A percentile compares a stretch with the other conserved stretches of the same genome.
These are phyloP conservation scores for Scalopus aquaticus DNA, from an alignment of 2,113 vertebrate genomes.

Conservation along the genomic window DNA sequence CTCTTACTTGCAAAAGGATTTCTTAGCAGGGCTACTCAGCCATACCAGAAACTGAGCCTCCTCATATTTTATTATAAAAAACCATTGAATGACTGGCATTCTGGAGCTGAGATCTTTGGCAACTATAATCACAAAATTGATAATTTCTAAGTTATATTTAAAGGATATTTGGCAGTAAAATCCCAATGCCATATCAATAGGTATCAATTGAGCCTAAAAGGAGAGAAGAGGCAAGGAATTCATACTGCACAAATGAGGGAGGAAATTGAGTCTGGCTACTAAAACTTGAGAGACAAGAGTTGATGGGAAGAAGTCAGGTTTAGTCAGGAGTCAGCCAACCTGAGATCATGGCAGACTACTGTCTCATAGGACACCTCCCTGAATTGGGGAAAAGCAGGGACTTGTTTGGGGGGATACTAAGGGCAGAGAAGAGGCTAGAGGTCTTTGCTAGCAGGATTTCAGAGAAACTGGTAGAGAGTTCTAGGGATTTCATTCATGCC, in stretches of 20 bases:
- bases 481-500: too few species aligned
- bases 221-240: neutral
- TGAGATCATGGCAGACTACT: too few species aligned
- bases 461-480: too few species aligned
- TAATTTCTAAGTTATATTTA: neutral
- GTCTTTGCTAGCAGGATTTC: too few species aligned
- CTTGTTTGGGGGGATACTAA: too few species aligned
- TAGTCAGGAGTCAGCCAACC: too few species aligned
- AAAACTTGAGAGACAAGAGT: too few species aligned
- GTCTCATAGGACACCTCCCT: too few species aligned
- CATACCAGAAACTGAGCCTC: neutral
- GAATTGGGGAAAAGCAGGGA: too few species aligned
- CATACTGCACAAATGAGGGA: neutral
- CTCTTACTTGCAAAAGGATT: neutral
- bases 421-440: too few species aligned
- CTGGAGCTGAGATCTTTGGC: neutral
- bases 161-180: neutral
- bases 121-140: neutral
- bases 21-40: neutral
- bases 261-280: too few species aligned
- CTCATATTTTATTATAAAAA: neutral
- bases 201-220: neutral
- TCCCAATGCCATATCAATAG: neutral
- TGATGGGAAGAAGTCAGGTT: too few species aligned
- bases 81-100: neutral